A percentile compares a stretch with the other conserved stretches of the same genome.
phyloP scores from a whole-genome alignment of 1,140 invertebrate genomes.

The Diorhabda sublineata region DNA sequence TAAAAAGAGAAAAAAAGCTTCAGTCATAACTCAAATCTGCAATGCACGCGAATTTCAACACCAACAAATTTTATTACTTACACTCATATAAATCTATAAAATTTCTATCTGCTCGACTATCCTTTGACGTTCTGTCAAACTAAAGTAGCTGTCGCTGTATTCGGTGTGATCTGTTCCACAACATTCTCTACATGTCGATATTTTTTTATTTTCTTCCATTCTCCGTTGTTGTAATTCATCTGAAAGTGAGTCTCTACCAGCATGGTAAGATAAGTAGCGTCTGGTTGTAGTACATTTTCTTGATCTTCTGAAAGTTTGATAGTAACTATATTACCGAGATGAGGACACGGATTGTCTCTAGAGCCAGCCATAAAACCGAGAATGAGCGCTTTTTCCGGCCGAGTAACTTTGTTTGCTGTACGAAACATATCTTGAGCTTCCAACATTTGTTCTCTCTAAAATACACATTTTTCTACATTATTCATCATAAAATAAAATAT shows the following conservation, averaged over 20 bases:
- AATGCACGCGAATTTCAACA: background rate
- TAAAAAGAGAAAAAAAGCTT: constrained; percentile 5
- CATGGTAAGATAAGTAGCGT: constrained; percentile 69
- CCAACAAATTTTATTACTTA: background rate
- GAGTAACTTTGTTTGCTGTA: constrained; percentile 90
- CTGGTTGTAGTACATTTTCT: constrained; percentile 72
- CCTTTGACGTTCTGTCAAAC: constrained; percentile 32
- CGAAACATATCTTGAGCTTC: constrained; percentile 97
- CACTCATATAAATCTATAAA: background rate
- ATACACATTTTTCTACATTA: constrained; percentile 8
- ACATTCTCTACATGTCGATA: constrained; percentile 62
- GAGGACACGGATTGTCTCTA: constrained; percentile 90
- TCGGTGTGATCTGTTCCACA: constrained; percentile 41
- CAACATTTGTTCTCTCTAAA: constrained; percentile 88
- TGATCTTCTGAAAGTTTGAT: constrained; percentile 88
- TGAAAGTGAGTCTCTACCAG: constrained; percentile 91
- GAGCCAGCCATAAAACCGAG: constrained; percentile 97
- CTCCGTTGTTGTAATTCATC: constrained; percentile 93
- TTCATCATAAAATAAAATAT: too few relatives aligned
- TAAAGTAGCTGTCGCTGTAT: constrained; percentile 33
- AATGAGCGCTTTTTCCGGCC: constrained; percentile 95
- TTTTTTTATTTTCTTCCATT: constrained; percentile 90
- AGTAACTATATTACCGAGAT: constrained; percentile 87
- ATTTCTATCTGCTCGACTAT: background rate
- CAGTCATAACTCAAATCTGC: constrained; percentile 3